Base-by-base conservation (phyloP, 2,113 vertebrate species). In the Chloropsis cyanopogon region DNA sequence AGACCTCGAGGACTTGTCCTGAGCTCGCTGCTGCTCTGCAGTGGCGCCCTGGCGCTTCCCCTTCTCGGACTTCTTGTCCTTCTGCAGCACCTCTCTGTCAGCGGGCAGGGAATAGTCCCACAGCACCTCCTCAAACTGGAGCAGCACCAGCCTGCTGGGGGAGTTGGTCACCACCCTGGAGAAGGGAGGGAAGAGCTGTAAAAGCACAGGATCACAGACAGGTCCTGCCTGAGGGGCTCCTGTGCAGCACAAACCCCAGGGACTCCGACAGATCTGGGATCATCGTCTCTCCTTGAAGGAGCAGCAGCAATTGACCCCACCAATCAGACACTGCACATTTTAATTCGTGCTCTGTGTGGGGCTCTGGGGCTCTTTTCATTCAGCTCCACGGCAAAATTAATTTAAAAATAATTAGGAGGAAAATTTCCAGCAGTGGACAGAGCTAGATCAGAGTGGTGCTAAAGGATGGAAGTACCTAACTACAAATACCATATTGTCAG, bases 101-200 rank as follows among this genome's bases (percentile, higher is more conserved):
- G 95, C 1, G 0, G 25, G 24, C 9, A 82, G 20, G 5, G 72
- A 75, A n/a, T 98, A 98, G 81, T 99, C 98, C 99, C 98, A 99
- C 14, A 72, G 66, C 52, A 98, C 92, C 5, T 98, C 93, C 69
- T 98, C 95, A 78, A 99, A 99, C 96, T 98, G 97, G 44, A 98
- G 98, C 86, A 98, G 79, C 96, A 98, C 53, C 70, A 99, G 78
- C 1, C 95, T 91, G 53, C 95, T 87, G 17, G 93, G 82, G 0
- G 97, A 98, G 84, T 99, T 99, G 95, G 98, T 98, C 87, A 99
- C 83, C 79, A 99, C 97, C 87, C 99, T 99, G 89, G 56, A 82
- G 83, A 41, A 65, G 57, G 52, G 41, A 80, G 61, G n/a, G 12
- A 10, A 47, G 35, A 57, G 56, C 29, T 5, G 0, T 6, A 39